Base-by-base conservation (phyloP, 2,797 vertebrate genomes). In the Pseudopleuronectes americanus region DNA sequence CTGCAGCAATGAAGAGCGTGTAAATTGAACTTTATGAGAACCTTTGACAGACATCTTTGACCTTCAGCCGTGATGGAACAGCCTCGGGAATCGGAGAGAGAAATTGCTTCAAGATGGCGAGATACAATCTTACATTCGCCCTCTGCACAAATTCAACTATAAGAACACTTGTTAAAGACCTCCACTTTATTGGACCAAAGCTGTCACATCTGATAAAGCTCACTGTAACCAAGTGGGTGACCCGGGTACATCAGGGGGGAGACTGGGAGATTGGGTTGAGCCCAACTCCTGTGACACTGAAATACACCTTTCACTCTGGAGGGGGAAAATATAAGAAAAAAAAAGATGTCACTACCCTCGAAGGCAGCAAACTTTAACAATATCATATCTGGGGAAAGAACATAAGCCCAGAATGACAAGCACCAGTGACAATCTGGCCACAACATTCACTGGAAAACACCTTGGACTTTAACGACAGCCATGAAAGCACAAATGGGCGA, bases 171-270 rank as follows among this genome's bases (percentile, higher is more conserved):
- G 90, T 92, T 92, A 93, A 93, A 90, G 87, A 90, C 84, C 88
- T 81, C 72, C 84, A 89, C 84, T 90, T 91, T 90, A 86, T 88
- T 86, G 84, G 89, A 49, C 80, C 77, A 22, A 51, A 83, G 82
- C 91, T 92, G 91, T 92, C 90, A 91, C 87, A 92, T 92, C 87
- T 92, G 86, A 92, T 92, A 82, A 92, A 84, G 72, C 82, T 92
- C 89, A 90, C 74, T 67, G 80, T 83, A 84, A 85, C 79, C 0
- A 60, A 80, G 72, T 31, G 70, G 73, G 79, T 51, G 76, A 88
- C 87, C 83, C 79, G 21, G 74, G 75, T 69, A 80, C 81, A 73
- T 70, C 63, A 3, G 24, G 1, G 61, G 66, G 66, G 57, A 47
- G 61, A 52, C 69, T 2, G 14, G 62, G 68, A 79, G 87, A 91